Conservation (phyloP, 2,113 vertebrate genomes). For the Tringa solitaria region DNA sequence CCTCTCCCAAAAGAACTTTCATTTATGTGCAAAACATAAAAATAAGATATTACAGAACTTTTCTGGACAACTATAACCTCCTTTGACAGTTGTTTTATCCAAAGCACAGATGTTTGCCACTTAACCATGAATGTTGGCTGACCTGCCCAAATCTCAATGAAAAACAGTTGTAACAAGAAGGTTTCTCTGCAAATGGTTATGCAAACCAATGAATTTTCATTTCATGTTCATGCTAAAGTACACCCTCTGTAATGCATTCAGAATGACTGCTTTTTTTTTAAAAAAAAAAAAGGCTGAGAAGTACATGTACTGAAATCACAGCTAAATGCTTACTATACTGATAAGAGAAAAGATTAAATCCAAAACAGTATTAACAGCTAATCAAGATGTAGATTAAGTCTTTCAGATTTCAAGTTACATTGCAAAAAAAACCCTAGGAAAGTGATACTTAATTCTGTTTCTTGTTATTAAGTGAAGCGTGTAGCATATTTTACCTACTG, state of each 20-base stretch:
- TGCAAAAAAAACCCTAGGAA: background rate
- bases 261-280: background rate
- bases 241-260: background rate
- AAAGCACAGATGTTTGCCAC: conserved; percentile 54
- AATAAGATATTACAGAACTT: background rate
- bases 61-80: background rate
- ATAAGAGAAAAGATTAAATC: background rate
- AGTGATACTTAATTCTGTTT: background rate
- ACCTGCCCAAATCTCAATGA: background rate
- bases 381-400: background rate
- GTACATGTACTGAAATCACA: background rate
- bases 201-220: background rate
- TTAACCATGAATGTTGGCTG: conserved; percentile 17
- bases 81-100: conserved; percentile 9
- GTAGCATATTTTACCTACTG: background rate
- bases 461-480: background rate
- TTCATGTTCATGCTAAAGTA: background rate
- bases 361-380: background rate
- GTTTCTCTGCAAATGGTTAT: background rate
- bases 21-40: background rate
- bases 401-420: background rate
- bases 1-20: background rate
- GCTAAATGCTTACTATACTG: background rate
- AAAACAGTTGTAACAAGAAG: background rate
- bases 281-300: background rate